Evolutionary conservation across 2,888 invertebrate genomes (phyloP), one percentile per base, ranked within the genome.

Genomic region (Vandiemenella viatica): DNA sequence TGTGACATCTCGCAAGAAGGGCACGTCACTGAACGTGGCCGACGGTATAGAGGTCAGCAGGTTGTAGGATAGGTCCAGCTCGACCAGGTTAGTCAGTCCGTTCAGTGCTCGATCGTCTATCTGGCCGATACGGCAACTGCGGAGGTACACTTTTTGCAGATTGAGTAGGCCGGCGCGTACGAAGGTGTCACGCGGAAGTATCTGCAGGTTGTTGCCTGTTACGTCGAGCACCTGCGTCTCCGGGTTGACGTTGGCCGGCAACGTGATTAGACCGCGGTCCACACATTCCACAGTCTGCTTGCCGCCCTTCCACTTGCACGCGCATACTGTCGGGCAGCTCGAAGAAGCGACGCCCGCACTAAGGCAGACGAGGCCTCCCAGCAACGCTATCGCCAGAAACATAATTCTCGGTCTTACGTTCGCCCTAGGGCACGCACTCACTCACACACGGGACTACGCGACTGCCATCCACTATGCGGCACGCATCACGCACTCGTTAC

Each of bases 281-380:
- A 81, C 79, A 68, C 92, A 92, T 69, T 90, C 89, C 53, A 90
- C 91, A 45, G 90, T 88, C 65, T 88, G 86, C 67, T 92, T 92
- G 58, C 91, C 91, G 60, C 84, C 82, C 69, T 90, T 90, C 92
- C 92, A 92, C 68, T 90, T 91, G 70, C 92, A 92, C 60, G 77
- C 76, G 69, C 92, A 92, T 58, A 80, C 79, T 40, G 75, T 74
- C 51, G 86, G 86, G 60, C 84, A 84, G 56, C 75, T 73, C 56
- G 37, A 45, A n/a, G 49, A 49, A 2, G 50, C 43, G 7, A 40
- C 49, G 40, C 46, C 37, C 22, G 46, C 41, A 6, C 37, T 5
- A 8, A 26, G n/a, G 26, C 21, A 21, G 19, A 41, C 44, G 37
- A 22, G 18, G 19, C 45, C 40, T 15, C 40, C 23, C 43, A 42